Base-by-base conservation (phyloP, 2,888 invertebrate species). In the Onchidella celtica region DNA sequence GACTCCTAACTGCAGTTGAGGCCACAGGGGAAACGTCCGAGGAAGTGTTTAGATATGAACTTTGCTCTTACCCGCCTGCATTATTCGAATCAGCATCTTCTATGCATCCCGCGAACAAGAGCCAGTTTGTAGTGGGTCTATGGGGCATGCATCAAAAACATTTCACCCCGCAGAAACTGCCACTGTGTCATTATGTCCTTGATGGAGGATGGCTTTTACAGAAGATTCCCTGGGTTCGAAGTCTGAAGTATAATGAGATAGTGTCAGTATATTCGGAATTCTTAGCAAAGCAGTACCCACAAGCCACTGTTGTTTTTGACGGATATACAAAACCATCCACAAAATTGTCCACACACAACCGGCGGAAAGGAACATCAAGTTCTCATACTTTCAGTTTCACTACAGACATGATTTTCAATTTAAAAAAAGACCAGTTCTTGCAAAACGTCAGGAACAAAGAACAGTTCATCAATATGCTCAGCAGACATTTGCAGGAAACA, bases 401-500 rank as follows among this genome's bases (percentile, higher is more conserved):
- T 88, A 89, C 63, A 73, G 70, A 79, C 61, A 87, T 85, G 38
- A 34, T 77, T 17, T 81, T 86, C 40, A 82, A 65, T 32, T 59
- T 66, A 17, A 89, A 86, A 70, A 89, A 87, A 68, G 87, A 88
- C 4, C 2, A 68, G 1, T 87, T 89, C 77, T 72, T 89, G 4
- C 57, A 83, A 27, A 88, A 89, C 74, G 24, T 21, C 14, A 73
- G 79, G 61, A 89, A 89, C 84, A 89, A 88, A 68, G 85, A 88
- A 36, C 38, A 55, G 3, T 88, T 89, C 69, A 85, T 88, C 2
- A 61, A 82, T 34, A 17, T 87, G 32, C 75, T 89, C 29, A 14
- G 72, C 32, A 65, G 66, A n/a, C 11, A 79, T 6, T 74, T 88
- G 14, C 14, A 65, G 29, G 27, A 79, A 17, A 9, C 38, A 47